Evolutionary conservation across 1,140 invertebrate species (phyloP).

Genomic region (Atopsyche davidsoni): DNA sequence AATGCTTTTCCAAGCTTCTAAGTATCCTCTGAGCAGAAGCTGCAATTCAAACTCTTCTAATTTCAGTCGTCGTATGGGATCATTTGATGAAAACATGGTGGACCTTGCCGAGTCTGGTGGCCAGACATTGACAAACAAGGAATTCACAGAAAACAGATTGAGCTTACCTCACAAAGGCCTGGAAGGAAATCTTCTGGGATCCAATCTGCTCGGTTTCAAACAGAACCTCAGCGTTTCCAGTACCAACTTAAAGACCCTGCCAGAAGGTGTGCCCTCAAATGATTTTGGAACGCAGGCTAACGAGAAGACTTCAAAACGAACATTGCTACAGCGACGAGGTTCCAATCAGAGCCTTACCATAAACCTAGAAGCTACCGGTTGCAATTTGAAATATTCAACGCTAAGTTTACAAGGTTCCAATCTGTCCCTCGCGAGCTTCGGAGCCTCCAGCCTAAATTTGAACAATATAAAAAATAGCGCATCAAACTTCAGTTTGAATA

Average conservation of each 20-base stretch:
- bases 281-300: constrained; percentile 50
- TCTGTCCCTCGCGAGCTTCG: constrained; percentile 43
- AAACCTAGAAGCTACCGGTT: constrained; percentile 24
- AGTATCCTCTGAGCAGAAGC: constrained; percentile 35
- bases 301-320: constrained; percentile 42
- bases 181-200: constrained; percentile 34
- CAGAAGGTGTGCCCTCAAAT: constrained; percentile 58
- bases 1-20: constrained; percentile 42
- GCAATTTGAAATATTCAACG: constrained; percentile 29
- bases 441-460: constrained; percentile 43
- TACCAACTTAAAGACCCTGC: constrained; percentile 58
- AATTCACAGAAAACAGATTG: constrained; percentile 16
- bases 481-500: constrained; percentile 46
- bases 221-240: constrained; percentile 51
- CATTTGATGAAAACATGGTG: constrained; percentile 45
- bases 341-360: constrained; percentile 35
- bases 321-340: constrained; percentile 35
- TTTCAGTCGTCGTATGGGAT: constrained; percentile 40
- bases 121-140: background rate
- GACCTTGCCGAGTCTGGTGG: constrained; percentile 28
- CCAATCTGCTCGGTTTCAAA: constrained; percentile 46
- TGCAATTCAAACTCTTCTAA: constrained; percentile 15
- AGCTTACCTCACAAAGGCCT: constrained; percentile 16
- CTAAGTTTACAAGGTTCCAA: constrained; percentile 42
- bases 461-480: constrained; percentile 42